Evolutionary conservation across 2,888 invertebrate species (phyloP).

Genomic region (Tinea trinotella): DNA sequence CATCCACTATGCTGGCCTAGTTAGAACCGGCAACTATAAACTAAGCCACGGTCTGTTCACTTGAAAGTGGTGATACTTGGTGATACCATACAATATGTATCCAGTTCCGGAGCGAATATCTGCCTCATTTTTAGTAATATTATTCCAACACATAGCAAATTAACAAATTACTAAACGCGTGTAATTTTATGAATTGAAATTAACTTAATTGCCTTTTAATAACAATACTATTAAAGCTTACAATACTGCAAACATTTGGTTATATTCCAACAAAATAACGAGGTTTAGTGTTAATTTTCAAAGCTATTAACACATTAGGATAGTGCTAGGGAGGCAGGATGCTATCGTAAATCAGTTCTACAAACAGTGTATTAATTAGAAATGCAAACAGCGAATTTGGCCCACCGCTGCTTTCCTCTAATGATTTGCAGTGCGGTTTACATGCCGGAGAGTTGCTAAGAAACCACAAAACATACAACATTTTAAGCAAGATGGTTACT

Average conservation of each 20-base stretch:
- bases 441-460: background rate
- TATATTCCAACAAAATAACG: conserved; percentile 14
- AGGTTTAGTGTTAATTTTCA: conserved; percentile 17
- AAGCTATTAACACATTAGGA: conserved; percentile 63
- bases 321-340: conserved; percentile 41
- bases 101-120: too few relatives aligned
- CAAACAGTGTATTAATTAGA: conserved; percentile 72
- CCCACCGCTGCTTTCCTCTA: conserved; percentile 64
- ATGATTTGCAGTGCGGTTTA: conserved; percentile 64
- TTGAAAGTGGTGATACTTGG: too few relatives aligned
- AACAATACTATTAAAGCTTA: background rate
- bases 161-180: background rate
- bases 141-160: too few relatives aligned
- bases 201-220: background rate
- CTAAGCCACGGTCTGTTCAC: too few relatives aligned
- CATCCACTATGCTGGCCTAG: too few relatives aligned
- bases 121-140: too few relatives aligned
- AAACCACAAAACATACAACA: background rate
- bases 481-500: too few relatives aligned
- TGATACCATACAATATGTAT: too few relatives aligned
- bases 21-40: too few relatives aligned
- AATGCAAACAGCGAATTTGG: conserved; percentile 71
- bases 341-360: conserved; percentile 67
- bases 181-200: background rate
- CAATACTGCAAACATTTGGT: background rate